These are phyloP conservation scores for Theocolax elegans DNA, from an alignment of 1,140 invertebrate species.

Conservation along the genomic window DNA sequence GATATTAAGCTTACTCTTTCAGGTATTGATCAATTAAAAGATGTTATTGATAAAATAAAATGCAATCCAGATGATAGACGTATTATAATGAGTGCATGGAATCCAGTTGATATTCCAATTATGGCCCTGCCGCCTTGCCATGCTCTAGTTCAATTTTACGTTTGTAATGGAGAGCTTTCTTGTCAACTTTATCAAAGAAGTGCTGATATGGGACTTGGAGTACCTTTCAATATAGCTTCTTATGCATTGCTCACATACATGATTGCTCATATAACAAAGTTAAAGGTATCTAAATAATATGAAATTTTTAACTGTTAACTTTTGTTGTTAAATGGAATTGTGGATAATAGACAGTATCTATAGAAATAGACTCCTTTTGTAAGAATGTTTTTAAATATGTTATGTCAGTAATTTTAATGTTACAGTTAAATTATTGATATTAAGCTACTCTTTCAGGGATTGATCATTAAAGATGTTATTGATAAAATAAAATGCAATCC, in stretches of 20 bases:
- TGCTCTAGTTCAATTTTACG: slow-evolving; percentile 95
- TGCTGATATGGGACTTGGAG: slow-evolving; percentile 97
- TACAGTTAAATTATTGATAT: no score
- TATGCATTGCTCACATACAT: slow-evolving; percentile 95
- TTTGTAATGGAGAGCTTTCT: slow-evolving; percentile 83
- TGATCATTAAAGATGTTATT: no score
- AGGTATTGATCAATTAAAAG: slow-evolving; percentile 88
- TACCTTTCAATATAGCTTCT: slow-evolving; percentile 99
- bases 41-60: slow-evolving; percentile 88
- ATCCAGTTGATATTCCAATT: slow-evolving; percentile 85
- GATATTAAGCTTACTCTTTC: slow-evolving; percentile 20
- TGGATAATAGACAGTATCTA: no score
- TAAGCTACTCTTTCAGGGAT: no score
- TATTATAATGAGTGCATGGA: slow-evolving; percentile 97
- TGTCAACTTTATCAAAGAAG: slow-evolving; percentile 97
- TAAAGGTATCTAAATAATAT: slow-evolving; percentile 72
- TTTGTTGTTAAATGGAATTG: neutral
- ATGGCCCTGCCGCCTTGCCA: slow-evolving; percentile 99
- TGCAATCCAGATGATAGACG: slow-evolving; percentile 87
- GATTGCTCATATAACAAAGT: slow-evolving; percentile 93
- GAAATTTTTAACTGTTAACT: no score
- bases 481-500: slow-evolving; percentile 87
- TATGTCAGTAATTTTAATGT: no score
- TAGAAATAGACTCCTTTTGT: no score
- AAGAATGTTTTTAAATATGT: no score